phyloP scores from a whole-genome alignment of 1,140 invertebrate genomes.

The Lordiphosa clarofinis region DNA sequence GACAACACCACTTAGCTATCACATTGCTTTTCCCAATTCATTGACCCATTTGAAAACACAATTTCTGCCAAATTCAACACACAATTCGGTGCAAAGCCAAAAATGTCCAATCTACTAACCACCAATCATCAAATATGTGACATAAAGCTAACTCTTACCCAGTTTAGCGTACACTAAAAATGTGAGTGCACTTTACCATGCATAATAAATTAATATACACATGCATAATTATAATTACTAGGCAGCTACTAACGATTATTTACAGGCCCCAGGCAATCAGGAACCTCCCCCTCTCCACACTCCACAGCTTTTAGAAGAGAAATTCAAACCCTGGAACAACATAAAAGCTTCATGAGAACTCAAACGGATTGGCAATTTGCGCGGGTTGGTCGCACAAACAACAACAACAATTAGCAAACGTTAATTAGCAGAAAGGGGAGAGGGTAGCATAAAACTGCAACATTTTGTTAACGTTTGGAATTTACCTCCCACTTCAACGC shows the following conservation, averaged over 20 bases:
- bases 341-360: constrained; percentile 46
- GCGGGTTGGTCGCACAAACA: constrained; percentile 19
- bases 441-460: constrained; percentile 40
- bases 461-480: constrained; percentile 3
- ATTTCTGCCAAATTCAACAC: too few relatives aligned
- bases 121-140: not conserved
- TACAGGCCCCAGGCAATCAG: not conserved
- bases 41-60: too few relatives aligned
- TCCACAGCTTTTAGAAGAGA: not conserved
- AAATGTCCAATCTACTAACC: too few relatives aligned
- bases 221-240: constrained; percentile 51
- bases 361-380: constrained; percentile 56
- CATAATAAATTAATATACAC: constrained; percentile 49
- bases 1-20: too few relatives aligned
- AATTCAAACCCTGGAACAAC: constrained; percentile 4
- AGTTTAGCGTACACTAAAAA: not conserved
- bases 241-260: constrained; percentile 14
- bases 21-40: too few relatives aligned
- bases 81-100: too few relatives aligned
- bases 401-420: constrained; percentile 27
- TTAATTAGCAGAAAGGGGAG: constrained; percentile 50
- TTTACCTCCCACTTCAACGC: not conserved
- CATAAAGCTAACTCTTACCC: constrained; percentile 1
- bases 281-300: not conserved
- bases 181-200: constrained; percentile 18